Conservation (phyloP, 2,888 invertebrate genomes). For the Latrodectus hesperus region DNA sequence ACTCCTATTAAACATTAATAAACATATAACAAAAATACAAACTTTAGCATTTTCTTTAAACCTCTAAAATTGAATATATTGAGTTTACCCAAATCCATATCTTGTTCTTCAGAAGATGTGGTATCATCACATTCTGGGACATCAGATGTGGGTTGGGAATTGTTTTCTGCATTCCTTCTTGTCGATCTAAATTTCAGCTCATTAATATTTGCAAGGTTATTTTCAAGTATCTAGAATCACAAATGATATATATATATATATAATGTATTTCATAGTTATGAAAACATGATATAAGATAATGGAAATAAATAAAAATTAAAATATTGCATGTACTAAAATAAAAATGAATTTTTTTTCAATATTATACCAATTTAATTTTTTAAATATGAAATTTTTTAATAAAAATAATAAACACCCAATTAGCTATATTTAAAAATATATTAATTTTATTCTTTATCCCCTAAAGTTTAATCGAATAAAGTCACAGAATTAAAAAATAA, state of each 20-base stretch:
- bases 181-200: constrained; percentile 30
- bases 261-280: neutral
- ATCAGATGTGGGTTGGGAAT: neutral
- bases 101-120: neutral
- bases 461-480: no score
- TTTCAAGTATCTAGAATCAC: constrained; percentile 35
- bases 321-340: neutral
- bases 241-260: constrained; percentile 4
- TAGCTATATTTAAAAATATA: no score
- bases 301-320: neutral
- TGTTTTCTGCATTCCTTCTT: neutral
- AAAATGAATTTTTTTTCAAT: no score
- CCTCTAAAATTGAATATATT: no score
- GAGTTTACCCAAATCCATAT: constrained; percentile 19
- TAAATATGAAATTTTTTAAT: no score
- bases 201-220: constrained; percentile 48
- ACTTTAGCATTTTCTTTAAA: no score
- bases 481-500: no score
- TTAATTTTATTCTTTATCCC: no score
- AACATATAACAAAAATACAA: no score
- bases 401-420: no score
- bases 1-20: no score
- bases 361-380: no score
- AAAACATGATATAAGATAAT: neutral
- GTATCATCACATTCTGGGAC: neutral